These are phyloP conservation scores for Lordiphosa stackelbergi DNA, from an alignment of 1,140 invertebrate species.

Conservation along the genomic window DNA sequence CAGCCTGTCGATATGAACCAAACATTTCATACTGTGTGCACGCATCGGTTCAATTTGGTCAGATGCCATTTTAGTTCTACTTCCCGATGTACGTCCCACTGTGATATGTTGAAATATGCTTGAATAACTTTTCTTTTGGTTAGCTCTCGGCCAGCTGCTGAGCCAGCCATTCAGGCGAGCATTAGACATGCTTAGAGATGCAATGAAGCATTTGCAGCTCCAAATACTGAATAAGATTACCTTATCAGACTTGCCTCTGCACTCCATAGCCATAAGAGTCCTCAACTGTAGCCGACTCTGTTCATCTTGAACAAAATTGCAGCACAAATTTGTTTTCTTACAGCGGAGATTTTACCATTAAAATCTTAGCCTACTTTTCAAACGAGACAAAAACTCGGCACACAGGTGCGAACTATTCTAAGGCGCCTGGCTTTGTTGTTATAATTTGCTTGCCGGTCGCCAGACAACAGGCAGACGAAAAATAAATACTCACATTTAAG, in stretches of 20 bases:
- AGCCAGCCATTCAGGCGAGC: conserved; percentile 43
- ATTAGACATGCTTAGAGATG: conserved; percentile 52
- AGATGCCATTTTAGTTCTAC: too few relatives aligned
- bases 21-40: too few relatives aligned
- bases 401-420: conserved; percentile 43
- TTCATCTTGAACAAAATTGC: conserved; percentile 2
- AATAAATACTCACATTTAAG: conserved; percentile 45
- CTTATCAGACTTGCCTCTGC: neutral
- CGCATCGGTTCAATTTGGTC: too few relatives aligned
- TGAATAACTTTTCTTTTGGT: conserved; percentile 27
- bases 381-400: conserved; percentile 18
- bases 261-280: conserved; percentile 3
- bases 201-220: conserved; percentile 48
- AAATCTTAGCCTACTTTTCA: conserved; percentile 62
- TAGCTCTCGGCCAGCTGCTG: conserved; percentile 23
- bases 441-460: conserved; percentile 56
- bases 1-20: too few relatives aligned
- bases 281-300: neutral
- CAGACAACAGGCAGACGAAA: conserved; percentile 62
- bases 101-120: conserved; percentile 17
- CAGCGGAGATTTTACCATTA: conserved; percentile 38
- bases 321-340: conserved; percentile 3
- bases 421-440: conserved; percentile 26
- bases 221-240: conserved; percentile 33
- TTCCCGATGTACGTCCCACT: conserved; percentile 3